Evolutionary conservation across 2,888 invertebrate species (phyloP).

Genomic region (Gymnoscelis rufifasciata): DNA sequence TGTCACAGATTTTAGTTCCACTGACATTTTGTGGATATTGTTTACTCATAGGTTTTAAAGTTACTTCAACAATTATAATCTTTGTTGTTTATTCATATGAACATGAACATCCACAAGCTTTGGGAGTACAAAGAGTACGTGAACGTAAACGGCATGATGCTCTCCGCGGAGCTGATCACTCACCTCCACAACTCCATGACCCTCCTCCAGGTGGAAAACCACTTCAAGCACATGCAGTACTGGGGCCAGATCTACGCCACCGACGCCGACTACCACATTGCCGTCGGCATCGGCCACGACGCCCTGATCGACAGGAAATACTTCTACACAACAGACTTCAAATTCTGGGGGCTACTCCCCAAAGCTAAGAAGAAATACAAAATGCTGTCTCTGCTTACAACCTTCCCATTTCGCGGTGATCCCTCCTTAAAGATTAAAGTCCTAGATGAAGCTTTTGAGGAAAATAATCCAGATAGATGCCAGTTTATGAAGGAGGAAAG

Average conservation of each 20-base stretch:
- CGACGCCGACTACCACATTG: conserved; percentile 89
- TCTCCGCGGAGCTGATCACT: conserved; percentile 85
- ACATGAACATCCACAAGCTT: conserved; percentile 66
- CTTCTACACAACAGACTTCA: conserved; percentile 87
- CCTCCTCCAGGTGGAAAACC: conserved; percentile 89
- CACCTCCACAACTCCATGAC: conserved; percentile 87
- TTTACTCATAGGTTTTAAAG: too few species aligned
- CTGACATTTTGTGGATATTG: too few species aligned
- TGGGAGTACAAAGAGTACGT: conserved; percentile 70
- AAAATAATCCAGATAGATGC: conserved; percentile 58
- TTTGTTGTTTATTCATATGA: neutral
- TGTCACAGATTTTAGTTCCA: too few species aligned
- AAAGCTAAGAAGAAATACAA: conserved; percentile 69
- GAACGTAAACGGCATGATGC: conserved; percentile 81
- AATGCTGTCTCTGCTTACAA: conserved; percentile 57
- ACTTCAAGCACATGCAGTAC: conserved; percentile 88
- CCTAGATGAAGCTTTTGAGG: conserved; percentile 65
- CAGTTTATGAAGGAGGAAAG: conserved; percentile 86
- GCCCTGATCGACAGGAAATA: conserved; percentile 84
- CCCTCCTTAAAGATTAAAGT: conserved; percentile 72
- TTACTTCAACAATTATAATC: neutral
- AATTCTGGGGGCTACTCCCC: conserved; percentile 81
- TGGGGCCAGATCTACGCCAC: conserved; percentile 91
- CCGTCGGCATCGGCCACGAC: conserved; percentile 88
- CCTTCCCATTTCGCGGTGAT: conserved; percentile 73